phyloP scores from a whole-genome alignment of 2,113 vertebrate species.

The Cavia porcellus region DNA sequence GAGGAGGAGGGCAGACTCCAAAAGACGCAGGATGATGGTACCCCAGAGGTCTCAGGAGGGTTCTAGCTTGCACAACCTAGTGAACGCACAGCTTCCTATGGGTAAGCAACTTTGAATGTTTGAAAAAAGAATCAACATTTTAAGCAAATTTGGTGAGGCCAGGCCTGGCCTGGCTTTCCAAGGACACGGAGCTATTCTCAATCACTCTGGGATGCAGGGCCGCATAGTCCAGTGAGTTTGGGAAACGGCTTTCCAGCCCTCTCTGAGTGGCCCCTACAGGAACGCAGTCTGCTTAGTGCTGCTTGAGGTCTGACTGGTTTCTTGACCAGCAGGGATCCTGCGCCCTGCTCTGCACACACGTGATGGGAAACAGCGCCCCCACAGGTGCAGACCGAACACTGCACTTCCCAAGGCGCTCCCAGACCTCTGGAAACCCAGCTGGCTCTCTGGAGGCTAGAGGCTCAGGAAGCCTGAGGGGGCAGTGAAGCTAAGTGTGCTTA shows the following conservation, averaged over 20 bases:
- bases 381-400: neutral
- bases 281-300: neutral
- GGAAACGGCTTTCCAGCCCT: neutral
- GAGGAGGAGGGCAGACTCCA: neutral
- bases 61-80: neutral
- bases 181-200: neutral
- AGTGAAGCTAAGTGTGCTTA: neutral
- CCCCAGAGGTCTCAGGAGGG: neutral
- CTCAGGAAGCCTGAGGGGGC: no score
- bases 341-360: neutral
- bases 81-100: neutral
- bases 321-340: fast-evolving
- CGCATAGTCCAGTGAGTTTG: neutral
- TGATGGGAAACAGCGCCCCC: neutral
- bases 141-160: neutral
- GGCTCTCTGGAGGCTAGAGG: fast-evolving
- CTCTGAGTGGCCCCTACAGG: neutral
- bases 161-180: conserved; percentile 13
- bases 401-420: no score
- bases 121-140: neutral
- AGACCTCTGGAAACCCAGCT: neutral
- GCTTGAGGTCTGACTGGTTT: neutral
- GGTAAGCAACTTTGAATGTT: neutral
- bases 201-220: neutral
- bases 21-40: fast-evolving